These are phyloP conservation scores for Drosophila santomea DNA, from an alignment of 1,140 invertebrate genomes.

Conservation along the genomic window DNA sequence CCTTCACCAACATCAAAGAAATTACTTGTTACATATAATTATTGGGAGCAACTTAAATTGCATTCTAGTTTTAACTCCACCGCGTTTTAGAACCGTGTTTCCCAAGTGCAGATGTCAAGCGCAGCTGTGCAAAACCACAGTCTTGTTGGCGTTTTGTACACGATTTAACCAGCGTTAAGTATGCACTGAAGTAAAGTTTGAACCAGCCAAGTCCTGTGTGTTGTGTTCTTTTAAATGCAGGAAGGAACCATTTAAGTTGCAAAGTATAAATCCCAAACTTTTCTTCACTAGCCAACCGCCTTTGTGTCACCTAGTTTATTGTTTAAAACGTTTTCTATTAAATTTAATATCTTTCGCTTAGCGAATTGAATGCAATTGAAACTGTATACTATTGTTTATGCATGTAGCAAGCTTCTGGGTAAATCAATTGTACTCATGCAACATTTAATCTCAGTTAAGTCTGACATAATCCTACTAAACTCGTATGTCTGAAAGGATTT, in stretches of 20 bases:
- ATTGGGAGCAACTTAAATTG: too few species aligned
- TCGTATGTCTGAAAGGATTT: background rate
- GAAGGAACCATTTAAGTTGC: background rate
- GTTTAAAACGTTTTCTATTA: background rate
- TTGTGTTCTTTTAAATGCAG: background rate
- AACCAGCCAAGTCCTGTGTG: background rate
- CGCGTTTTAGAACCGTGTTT: too few species aligned
- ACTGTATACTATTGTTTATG: background rate
- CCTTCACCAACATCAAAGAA: too few species aligned
- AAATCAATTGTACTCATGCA: background rate
- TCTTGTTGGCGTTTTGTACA: constrained; percentile 1
- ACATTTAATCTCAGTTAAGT: background rate
- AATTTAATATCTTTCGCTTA: constrained; percentile 5
- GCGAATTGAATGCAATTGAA: background rate
- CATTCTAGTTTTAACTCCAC: too few species aligned
- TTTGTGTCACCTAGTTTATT: background rate
- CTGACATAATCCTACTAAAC: background rate
- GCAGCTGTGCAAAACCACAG: constrained; percentile 16
- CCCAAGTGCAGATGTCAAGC: constrained; percentile 21
- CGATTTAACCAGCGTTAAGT: constrained; percentile 11
- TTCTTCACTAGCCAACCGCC: background rate
- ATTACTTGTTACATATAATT: too few species aligned
- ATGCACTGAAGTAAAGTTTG: background rate
- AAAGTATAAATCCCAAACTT: background rate
- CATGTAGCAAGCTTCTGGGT: background rate